Base-by-base conservation (phyloP, 1,140 invertebrate species). In the Scaptodrosophila lebanonensis region DNA sequence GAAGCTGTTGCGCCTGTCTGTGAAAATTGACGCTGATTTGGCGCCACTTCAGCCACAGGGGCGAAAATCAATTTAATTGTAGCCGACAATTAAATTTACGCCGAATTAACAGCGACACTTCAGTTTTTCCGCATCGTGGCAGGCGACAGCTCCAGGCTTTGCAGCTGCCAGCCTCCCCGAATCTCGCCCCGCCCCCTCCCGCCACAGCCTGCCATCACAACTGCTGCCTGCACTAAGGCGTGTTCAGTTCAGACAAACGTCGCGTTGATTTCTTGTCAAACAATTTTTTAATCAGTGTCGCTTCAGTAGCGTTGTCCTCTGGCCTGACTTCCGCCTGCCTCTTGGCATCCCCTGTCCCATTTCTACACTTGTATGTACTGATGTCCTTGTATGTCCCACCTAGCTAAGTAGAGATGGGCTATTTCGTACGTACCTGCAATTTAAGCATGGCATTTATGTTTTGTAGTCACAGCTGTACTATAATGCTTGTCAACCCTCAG, bases 31-130 rank as follows among this genome's bases (percentile, higher is more conserved):
- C 59, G 59, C 57, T 57, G 52, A 83, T 67, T 51, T 58, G 76
- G 62, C 76, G 76, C 66, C 76, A 71, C 42, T 58, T 56, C 36
- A 30, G 44, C 67, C 56, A 61, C 64, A 58, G 68, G 60, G 38
- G 61, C 39, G 76, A 72, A 77, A 83, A 83, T 83, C 77, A 83
- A 83, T 83, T 83, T 83, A 83, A 83, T 83, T 83, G 82, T 71
- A 83, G 77, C 72, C 62, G 79, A 83, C 79, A 83, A 83, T 83
- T 83, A 83, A 83, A 83, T 83, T 83, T 83, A 77, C 75, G 75
- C 60, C 62, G 66, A 82, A 82, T 82, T 82, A 82, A 69, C 76
- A 43, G 75, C 64, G 69, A 70, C 75, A 82, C 75, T 82, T 69
- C 47, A 57, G 59, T 40, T 49, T 56, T 54, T 64, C 35, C 48